Percentiles rank a stretch among this genome's conserved stretches.
Evolutionary conservation across 2,797 vertebrate genomes (phyloP).

Genomic region (Halcyon badia): DNA sequence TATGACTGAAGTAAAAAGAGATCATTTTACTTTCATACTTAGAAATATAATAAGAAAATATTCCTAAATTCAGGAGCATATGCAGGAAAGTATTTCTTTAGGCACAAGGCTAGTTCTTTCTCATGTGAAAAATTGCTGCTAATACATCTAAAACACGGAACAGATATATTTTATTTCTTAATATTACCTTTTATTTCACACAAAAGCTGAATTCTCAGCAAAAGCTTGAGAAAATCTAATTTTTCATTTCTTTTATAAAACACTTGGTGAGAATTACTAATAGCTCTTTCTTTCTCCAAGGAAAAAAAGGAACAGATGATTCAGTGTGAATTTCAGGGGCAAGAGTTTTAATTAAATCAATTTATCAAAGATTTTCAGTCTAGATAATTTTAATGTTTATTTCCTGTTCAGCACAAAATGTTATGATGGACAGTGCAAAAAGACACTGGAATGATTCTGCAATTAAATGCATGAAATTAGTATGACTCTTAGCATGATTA

Average conservation of each 20-base stretch:
- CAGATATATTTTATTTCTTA: not conserved
- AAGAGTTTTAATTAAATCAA: conserved; percentile 43
- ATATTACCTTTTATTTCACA: not conserved
- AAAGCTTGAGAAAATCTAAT: not conserved
- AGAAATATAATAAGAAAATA: not conserved
- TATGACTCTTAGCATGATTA: not conserved
- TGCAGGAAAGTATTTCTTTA: not conserved
- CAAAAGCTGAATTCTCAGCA: not conserved
- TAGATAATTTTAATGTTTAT: conserved; percentile 1
- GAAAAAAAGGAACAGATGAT: conserved; percentile 8
- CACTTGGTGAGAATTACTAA: conserved; percentile 14
- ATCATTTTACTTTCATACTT: conserved; percentile 1
- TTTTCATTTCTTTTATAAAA: conserved; percentile 34
- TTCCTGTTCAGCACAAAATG: conserved; percentile 3
- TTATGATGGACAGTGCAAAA: not conserved
- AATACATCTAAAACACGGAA: not conserved
- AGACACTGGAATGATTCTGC: not conserved
- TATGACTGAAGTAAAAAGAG: not conserved
- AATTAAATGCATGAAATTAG: not conserved
- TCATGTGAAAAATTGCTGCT: conserved; percentile 11
- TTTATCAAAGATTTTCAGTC: conserved; percentile 38
- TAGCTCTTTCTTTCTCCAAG: not conserved
- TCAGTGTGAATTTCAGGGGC: not conserved
- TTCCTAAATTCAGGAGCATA: not conserved
- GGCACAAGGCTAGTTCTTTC: not conserved